phyloP scores from a whole-genome alignment of 2,113 vertebrate genomes.

The Sorex fumeus region DNA sequence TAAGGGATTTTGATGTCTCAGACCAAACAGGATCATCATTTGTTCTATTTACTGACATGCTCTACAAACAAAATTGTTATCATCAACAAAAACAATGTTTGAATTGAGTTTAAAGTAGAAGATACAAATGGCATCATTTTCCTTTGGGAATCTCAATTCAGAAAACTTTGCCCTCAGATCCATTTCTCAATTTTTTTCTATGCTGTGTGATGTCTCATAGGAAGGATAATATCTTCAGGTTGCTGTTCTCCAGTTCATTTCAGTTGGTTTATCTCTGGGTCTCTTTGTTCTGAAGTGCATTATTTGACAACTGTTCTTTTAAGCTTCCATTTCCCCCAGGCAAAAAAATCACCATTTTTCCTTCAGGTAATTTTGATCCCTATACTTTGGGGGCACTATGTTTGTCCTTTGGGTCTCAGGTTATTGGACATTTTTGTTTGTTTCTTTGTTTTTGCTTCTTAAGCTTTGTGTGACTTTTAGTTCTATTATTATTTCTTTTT shows the following conservation, averaged over 20 bases:
- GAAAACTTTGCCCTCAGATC: not conserved
- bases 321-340: not conserved
- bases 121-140: not conserved
- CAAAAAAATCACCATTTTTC: not conserved
- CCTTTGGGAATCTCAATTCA: not conserved
- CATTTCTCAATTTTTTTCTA: slow-evolving; percentile 3
- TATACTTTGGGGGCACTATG: not conserved
- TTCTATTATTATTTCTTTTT: not conserved
- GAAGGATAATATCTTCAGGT: not conserved
- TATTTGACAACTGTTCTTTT: not conserved
- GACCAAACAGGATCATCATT: not conserved
- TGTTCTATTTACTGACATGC: not conserved
- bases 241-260: not conserved
- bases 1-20: not conserved
- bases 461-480: not conserved
- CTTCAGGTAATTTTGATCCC: not conserved
- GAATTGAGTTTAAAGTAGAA: not conserved
- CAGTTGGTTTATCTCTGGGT: not conserved
- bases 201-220: not conserved
- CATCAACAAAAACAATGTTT: not conserved
- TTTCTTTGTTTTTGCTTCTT: not conserved
- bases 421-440: rapidly evolving
- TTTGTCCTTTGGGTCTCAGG: not conserved
- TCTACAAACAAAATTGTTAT: not conserved
- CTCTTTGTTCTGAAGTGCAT: not conserved